Percentiles rank a stretch among this genome's conserved stretches.
Conservation (phyloP, 2,113 vertebrate genomes). For the Actenoides hombroni region DNA sequence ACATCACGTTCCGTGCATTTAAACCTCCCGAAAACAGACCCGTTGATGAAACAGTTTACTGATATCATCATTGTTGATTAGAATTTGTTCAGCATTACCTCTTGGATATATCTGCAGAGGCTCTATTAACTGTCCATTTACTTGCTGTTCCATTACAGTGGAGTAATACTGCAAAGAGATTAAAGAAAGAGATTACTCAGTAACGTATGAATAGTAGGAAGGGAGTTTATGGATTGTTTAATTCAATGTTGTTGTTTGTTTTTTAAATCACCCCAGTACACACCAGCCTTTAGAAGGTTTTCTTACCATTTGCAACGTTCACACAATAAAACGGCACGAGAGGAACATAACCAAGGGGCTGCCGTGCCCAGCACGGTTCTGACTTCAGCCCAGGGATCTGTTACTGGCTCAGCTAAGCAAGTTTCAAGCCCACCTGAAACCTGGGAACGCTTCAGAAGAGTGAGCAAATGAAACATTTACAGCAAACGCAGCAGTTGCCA, state of each 20-base stretch:
- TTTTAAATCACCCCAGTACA: not conserved
- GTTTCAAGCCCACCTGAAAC: not conserved
- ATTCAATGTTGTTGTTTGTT: not conserved
- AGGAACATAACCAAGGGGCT: not conserved
- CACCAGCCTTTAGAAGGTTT: not conserved
- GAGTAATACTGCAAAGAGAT: conserved; percentile 89
- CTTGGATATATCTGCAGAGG: conserved; percentile 97
- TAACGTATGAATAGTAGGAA: conserved; percentile 12
- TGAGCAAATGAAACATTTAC: not conserved
- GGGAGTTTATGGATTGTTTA: not conserved
- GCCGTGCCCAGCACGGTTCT: not conserved
- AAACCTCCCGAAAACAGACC: conserved; percentile 64
- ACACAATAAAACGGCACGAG: not conserved
- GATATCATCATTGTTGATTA: conserved; percentile 58
- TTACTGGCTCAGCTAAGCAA: not conserved
- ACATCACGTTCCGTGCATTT: conserved; percentile 60
- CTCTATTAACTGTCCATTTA: conserved; percentile 91
- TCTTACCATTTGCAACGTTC: not conserved
- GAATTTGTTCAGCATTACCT: conserved; percentile 78
- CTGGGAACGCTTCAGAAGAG: not conserved
- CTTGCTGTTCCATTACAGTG: conserved; percentile 93
- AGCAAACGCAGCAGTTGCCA: not conserved
- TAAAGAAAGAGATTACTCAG: conserved; percentile 60
- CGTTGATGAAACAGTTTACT: conserved; percentile 58
- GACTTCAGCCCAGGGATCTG: not conserved